phyloP scores from a whole-genome alignment of 2,797 vertebrate genomes.

The Serranus cabrilla region DNA sequence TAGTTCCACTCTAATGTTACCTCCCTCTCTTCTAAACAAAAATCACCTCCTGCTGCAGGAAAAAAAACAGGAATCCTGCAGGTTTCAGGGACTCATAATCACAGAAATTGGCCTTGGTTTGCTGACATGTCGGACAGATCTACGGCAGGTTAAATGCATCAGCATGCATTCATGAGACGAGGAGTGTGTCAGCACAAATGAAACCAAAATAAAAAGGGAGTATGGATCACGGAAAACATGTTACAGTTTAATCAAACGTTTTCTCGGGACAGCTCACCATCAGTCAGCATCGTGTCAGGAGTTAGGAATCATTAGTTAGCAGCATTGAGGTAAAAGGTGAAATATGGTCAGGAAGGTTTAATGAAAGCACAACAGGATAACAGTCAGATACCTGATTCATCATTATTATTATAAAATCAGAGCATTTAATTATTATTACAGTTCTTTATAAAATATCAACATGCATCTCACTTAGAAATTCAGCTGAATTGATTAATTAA shows the following conservation, averaged over 20 bases:
- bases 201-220: constrained; percentile 41
- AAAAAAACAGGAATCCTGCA: constrained; percentile 16
- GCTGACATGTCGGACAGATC: constrained; percentile 45
- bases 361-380: constrained; percentile 21
- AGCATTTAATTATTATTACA: background rate
- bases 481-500: background rate
- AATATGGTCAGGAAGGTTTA: constrained; percentile 54
- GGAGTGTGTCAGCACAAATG: constrained; percentile 20
- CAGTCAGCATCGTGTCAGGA: constrained; percentile 73
- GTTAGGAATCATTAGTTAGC: constrained; percentile 78
- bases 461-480: constrained; percentile 21
- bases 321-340: constrained; percentile 67
- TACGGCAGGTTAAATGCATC: constrained; percentile 40
- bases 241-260: constrained; percentile 24
- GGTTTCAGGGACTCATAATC: constrained; percentile 27
- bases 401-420: background rate
- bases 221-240: constrained; percentile 17
- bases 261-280: constrained; percentile 81
- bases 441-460: constrained; percentile 1
- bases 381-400: background rate
- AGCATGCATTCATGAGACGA: constrained; percentile 54
- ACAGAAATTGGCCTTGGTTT: constrained; percentile 67
- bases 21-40: background rate
- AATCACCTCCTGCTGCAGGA: constrained; percentile 6
- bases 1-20: constrained; percentile 16